Base-by-base conservation (phyloP, 92 coral and sea anemone species). In the Heteractis magnifica region DNA sequence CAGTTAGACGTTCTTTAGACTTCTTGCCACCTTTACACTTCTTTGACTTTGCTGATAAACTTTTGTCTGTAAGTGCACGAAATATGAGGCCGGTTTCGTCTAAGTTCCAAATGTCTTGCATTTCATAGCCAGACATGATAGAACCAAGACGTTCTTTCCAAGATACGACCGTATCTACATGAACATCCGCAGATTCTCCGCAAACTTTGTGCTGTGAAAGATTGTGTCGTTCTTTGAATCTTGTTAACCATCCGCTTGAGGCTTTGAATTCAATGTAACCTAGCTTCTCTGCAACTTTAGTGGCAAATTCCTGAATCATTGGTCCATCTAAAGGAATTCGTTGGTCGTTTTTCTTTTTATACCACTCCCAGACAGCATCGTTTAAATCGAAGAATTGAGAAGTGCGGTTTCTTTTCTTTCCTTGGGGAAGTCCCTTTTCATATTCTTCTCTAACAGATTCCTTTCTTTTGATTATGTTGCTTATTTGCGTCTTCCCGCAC, bases 161-260 rank as follows among this genome's bases (percentile, higher is more conserved):
- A 84, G 88, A 84, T 49, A 84, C 89, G 71, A 85, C 72, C 41
- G 88, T 85, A 56, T 76, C 87, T 18, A 72, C 79, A 34, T 55
- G 62, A 62, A 85, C 92, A 75, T 89, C 89, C 53, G 86, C 92
- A 8, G 79, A 82, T 81, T 89, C 92, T 18, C 92, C 89, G 14
- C 71, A 86, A 13, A 82, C 74, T 53, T 59, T 52, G 81, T 86
- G 74, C 52, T 83, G 88, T 10, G 80, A 72, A 50, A 87, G 26
- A 65, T 87, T 83, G 81, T 90, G 82, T 79, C 90, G 72, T 49
- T 83, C 81, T 89, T 87, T 90, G 89, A 88, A 90, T 56, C 86
- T 90, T 41, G 79, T 74, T 15, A 87, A 88, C 86, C 87, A 90
- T 71, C 88, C 93, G 48, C 87, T 75, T 52, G 90, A 79, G 44